Evolutionary conservation across 2,888 invertebrate genomes (phyloP).

Genomic region (Pterobdella sp.): DNA sequence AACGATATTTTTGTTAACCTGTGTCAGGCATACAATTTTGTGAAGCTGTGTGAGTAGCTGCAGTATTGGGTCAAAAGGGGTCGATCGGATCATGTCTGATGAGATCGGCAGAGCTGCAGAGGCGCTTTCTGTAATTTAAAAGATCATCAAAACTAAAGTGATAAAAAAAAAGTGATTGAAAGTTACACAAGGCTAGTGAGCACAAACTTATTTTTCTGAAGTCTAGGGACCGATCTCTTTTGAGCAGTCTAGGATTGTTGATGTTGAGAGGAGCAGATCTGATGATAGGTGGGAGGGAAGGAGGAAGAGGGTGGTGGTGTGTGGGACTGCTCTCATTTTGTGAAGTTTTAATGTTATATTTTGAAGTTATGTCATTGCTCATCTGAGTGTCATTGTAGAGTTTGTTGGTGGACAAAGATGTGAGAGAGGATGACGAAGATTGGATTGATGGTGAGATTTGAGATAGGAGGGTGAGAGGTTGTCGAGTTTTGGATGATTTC

Average conservation of each 20-base stretch:
- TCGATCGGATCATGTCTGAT: conserved; percentile 46
- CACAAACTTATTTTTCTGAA: neutral
- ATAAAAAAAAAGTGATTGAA: too few species aligned
- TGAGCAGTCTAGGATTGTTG: conserved; percentile 2
- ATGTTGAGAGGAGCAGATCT: conserved; percentile 11
- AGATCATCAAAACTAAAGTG: neutral
- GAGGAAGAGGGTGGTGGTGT: neutral
- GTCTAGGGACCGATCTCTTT: conserved; percentile 6
- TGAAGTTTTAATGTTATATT: too few species aligned
- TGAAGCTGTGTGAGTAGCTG: conserved; percentile 49
- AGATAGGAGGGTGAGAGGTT: neutral
- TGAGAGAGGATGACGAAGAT: neutral
- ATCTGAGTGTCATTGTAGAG: neutral
- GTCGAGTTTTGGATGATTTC: neutral
- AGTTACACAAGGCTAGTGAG: too few species aligned
- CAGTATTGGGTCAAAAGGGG: conserved; percentile 47
- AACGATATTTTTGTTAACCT: conserved; percentile 28
- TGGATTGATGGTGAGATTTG: neutral
- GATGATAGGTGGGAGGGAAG: neutral
- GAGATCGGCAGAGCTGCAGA: conserved; percentile 45
- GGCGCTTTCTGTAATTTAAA: conserved; percentile 41
- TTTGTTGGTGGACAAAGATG: neutral
- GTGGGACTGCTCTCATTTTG: too few species aligned
- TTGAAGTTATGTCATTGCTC: too few species aligned
- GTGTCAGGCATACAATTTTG: conserved; percentile 46